phyloP scores from a whole-genome alignment of 2,797 vertebrate genomes.

The Tenualosa thibaudeaui region DNA sequence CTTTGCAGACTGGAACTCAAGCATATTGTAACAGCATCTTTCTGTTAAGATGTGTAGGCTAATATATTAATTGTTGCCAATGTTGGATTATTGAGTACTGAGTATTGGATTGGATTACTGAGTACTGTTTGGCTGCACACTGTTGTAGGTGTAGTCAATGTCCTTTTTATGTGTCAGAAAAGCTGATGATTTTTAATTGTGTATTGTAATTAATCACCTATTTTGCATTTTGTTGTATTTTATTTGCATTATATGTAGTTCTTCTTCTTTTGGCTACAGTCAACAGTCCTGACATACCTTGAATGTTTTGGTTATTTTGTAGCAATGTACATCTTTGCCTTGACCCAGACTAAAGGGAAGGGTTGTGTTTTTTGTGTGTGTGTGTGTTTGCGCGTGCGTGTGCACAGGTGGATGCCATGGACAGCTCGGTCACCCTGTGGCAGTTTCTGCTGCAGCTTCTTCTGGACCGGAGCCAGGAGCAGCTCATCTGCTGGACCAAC shows the following conservation, averaged over 20 bases:
- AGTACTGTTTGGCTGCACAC: background rate
- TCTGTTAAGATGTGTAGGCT: background rate
- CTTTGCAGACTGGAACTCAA: background rate
- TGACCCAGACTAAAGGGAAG: background rate
- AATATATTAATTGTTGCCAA: background rate
- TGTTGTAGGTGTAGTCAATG: background rate
- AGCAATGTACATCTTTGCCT: background rate
- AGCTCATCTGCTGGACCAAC: conserved; percentile 96
- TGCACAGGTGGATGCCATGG: conserved; percentile 81
- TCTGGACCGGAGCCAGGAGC: conserved; percentile 87
- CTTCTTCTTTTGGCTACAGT: background rate
- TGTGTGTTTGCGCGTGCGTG: background rate
- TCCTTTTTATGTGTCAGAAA: background rate
- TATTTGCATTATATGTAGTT: no score
- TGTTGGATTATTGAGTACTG: background rate
- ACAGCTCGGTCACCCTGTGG: conserved; percentile 97
- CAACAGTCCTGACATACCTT: background rate
- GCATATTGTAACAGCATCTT: background rate
- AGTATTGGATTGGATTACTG: background rate
- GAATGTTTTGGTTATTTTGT: background rate
- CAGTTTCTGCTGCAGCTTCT: conserved; percentile 98
- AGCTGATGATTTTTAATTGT: background rate
- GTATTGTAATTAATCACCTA: no score
- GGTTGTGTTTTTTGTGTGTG: background rate
- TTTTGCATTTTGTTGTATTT: no score